phyloP scores from a whole-genome alignment of 2,797 vertebrate species.

The Melopsittacus undulatus region DNA sequence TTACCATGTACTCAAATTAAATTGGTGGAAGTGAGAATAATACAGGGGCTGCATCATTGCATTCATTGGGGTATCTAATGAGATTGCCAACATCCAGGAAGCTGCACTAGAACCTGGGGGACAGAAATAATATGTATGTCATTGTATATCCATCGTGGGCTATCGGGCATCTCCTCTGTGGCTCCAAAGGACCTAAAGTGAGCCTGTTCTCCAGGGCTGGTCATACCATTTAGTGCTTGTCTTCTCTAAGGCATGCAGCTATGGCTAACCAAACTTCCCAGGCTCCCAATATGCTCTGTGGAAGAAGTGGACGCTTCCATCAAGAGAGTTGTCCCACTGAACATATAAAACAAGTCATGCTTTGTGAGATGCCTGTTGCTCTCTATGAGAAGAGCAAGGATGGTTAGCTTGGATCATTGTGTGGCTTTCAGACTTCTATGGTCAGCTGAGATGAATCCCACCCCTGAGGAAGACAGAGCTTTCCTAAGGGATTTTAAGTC shows the following conservation, averaged over 20 bases:
- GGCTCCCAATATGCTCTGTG: not conserved
- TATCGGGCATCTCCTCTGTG: not conserved
- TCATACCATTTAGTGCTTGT: not conserved
- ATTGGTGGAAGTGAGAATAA: constrained; percentile 25
- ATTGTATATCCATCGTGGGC: not conserved
- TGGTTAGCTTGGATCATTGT: not conserved
- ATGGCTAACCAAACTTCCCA: not conserved
- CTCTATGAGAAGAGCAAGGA: not conserved
- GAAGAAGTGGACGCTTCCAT: not conserved
- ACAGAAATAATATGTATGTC: not conserved
- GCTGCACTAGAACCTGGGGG: not conserved
- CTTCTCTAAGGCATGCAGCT: not conserved
- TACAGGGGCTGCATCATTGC: not conserved
- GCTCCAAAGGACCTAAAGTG: not conserved
- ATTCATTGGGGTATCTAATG: constrained; percentile 3
- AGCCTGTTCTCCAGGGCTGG: not conserved
- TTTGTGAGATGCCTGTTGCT: not conserved
- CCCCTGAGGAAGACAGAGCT: not conserved
- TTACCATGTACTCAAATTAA: not conserved
- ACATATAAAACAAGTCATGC: not conserved
- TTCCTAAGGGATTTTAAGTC: constrained; percentile 39
- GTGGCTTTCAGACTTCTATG: not conserved
- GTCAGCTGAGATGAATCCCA: constrained; percentile 13
- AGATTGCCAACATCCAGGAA: not conserved
- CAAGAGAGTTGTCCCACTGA: not conserved